These are phyloP conservation scores for Lycia hirtaria DNA, from an alignment of 2,888 invertebrate species.

Conservation along the genomic window DNA sequence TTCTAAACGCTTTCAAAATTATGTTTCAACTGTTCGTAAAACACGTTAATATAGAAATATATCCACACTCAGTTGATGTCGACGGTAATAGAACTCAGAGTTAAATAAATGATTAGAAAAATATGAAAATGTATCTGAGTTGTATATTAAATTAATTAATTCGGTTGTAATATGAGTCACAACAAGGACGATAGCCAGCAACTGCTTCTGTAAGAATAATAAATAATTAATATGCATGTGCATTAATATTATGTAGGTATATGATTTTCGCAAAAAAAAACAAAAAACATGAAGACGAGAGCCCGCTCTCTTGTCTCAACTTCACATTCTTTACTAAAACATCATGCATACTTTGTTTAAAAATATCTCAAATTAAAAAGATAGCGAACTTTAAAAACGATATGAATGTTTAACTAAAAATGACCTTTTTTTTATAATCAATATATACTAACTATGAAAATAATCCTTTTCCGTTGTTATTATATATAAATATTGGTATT, in stretches of 20 bases:
- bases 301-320: too few species aligned
- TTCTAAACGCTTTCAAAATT: slow-evolving; percentile 42
- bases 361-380: too few species aligned
- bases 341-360: too few species aligned
- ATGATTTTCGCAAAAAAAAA: slow-evolving; percentile 1
- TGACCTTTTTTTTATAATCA: too few species aligned
- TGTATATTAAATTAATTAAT: slow-evolving; percentile 9
- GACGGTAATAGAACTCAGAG: neutral
- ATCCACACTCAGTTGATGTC: slow-evolving; percentile 2
- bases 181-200: slow-evolving; percentile 2
- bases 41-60: slow-evolving; percentile 22
- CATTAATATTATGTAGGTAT: too few species aligned
- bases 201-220: slow-evolving; percentile 6
- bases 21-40: slow-evolving; percentile 28
- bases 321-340: too few species aligned
- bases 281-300: neutral
- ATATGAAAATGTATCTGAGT: neutral
- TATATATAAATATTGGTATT: too few species aligned
- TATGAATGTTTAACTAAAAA: too few species aligned
- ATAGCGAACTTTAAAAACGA: too few species aligned
- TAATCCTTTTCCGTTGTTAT: too few species aligned
- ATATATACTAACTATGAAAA: too few species aligned
- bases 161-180: slow-evolving; percentile 14
- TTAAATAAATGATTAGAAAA: neutral
- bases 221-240: slow-evolving; percentile 5